Base-by-base conservation (phyloP, 2,113 vertebrate genomes). In the Hippocampus abdominalis region DNA sequence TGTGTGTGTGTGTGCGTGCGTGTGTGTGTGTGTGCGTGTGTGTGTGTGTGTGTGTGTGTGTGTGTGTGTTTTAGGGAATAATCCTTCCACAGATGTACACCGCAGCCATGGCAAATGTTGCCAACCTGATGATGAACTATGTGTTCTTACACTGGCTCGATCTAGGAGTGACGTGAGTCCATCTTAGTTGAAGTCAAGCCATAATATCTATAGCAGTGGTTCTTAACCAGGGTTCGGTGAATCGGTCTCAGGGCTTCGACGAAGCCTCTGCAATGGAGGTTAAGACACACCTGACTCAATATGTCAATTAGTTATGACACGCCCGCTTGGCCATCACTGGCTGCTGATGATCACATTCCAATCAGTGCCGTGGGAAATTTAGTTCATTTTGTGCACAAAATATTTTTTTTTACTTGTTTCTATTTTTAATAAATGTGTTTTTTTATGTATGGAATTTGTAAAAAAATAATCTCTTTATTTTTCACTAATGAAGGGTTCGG, bases 111-210 rank as follows among this genome's bases (percentile, higher is more conserved):
- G 92, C 93, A 78, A 97, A 97, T 79, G 12, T 98, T 44, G 77
- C 94, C 75, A 98, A 98, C 0, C 81, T 85, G 0, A 29, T 90
- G 65, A 91, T 94, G 60, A 95, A 97, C 20, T 94, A 94, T 73
- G 61, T 94, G 76, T 86, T 97, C 66, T 77, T 98, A 1, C 80
- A 92, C 60, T 88, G 86, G 8, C 86, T 98, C 90, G 81, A 94
- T 67, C 90, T 97, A 63, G 95, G 96, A 23, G 84, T 98, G 68
- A 83, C 87, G 97, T 98, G 86, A 92, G 95, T 93, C 57, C 48
- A 12, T 39, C 15, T 64, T 25, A 25, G 40, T 39, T 49, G 3
- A 13, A 36, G 0, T 59, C 44, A 54, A 12, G 1, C 40, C 40
- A 27, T 5, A 0, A 21, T n/a, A 16, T 51, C 10, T 61, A 25